Base-by-base conservation (phyloP, 2,888 invertebrate species). In the Agapetus fuscipes region DNA sequence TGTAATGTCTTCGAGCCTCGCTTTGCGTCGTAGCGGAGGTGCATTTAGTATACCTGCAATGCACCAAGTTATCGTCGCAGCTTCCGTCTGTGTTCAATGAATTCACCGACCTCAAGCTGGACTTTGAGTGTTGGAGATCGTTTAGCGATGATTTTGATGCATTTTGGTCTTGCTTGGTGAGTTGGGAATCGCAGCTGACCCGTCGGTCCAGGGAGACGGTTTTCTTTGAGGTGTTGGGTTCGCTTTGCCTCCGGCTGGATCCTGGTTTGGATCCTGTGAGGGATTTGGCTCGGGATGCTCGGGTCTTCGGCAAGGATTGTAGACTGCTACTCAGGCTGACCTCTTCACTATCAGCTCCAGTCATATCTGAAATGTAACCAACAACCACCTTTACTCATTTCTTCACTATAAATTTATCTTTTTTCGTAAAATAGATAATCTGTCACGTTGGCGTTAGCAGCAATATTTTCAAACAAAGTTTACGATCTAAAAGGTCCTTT, bases 21-120 rank as follows among this genome's bases (percentile, higher is more conserved):
- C 76, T 69, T 39, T 83, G 61, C 2, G 76, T 76, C 32, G 84
- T 74, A 41, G 79, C 75, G 40, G 82, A 78, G 51, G 74, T 72
- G 65, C 91, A 90, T 59, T 85, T 83, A 50, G 83, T 81, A 64
- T 84, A 85, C 49, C 86, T 80, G 61, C 89, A 89, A 51, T 75
- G 74, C 51, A 85, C 74, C 54, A 76, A 57, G 30, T 71, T 65
- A 31, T 75, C 75, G 40, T 71, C 69, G 2, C 59, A 55, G 53
- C 67, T 65, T 49, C 65, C 65, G 48, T 68, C 69, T 25, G 67
- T 66, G 52, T 63, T 65, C 39, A 69, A 52, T 10, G 71, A 70
- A 50, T 61, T 60, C 45, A 56, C 56, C 28, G 56, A 47, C 17
- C 42, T 45, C 27, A 67, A 64, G 52, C 60, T 75, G 43, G 57